Evolutionary conservation across 2,888 invertebrate genomes (phyloP).

Genomic region (Proisotoma minuta): DNA sequence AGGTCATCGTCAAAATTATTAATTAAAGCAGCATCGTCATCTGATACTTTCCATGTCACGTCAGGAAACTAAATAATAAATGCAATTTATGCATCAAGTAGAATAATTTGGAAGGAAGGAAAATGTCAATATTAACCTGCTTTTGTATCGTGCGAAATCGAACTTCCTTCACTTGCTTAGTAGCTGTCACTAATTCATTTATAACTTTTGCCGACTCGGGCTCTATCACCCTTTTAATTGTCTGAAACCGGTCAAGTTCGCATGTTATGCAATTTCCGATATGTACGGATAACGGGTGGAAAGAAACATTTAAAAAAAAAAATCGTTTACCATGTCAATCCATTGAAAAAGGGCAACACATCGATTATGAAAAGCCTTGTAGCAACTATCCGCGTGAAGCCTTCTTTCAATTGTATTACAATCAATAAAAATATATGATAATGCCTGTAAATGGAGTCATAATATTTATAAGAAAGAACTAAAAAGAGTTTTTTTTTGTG

Average conservation of each 20-base stretch:
- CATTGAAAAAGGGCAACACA: slow-evolving; percentile 45
- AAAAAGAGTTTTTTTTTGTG: too few relatives aligned
- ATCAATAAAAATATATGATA: slow-evolving; percentile 46
- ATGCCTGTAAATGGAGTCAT: slow-evolving; percentile 30
- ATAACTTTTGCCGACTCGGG: slow-evolving; percentile 32
- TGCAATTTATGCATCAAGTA: too few relatives aligned
- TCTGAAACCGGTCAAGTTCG: slow-evolving; percentile 21
- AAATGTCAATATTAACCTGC: slow-evolving; percentile 25
- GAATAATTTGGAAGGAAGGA: background rate
- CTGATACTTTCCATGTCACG: slow-evolving; percentile 25
- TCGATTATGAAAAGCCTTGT: slow-evolving; percentile 43
- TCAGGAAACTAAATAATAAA: slow-evolving; percentile 25
- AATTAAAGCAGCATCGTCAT: background rate
- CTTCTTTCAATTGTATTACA: slow-evolving; percentile 39
- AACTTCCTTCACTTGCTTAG: slow-evolving; percentile 30
- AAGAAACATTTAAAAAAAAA: background rate
- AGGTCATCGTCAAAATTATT: background rate
- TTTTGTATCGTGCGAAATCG: slow-evolving; percentile 34
- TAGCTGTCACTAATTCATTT: slow-evolving; percentile 30
- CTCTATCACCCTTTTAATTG: slow-evolving; percentile 39
- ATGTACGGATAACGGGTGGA: too few relatives aligned
- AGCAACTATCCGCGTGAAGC: slow-evolving; percentile 43
- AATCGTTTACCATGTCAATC: slow-evolving; percentile 36
- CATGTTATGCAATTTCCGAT: too few relatives aligned
- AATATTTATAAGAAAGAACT: background rate